Conservation (phyloP, 2,888 invertebrate species). For the Thymelicus acteon region DNA sequence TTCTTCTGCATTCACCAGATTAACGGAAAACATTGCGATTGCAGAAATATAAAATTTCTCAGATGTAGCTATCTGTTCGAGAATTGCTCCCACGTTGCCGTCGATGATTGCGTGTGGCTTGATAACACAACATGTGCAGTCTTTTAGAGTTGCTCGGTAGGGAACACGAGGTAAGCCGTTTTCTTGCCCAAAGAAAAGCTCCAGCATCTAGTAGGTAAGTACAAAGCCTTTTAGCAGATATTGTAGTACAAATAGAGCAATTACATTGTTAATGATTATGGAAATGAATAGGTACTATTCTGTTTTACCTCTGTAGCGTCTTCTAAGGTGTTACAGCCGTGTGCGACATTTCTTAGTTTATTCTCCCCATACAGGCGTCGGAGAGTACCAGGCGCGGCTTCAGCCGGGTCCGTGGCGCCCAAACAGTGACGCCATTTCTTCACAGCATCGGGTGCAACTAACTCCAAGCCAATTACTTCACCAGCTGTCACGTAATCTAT, state of each 20-base stretch:
- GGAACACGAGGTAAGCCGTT: constrained; percentile 62
- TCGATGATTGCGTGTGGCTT: constrained; percentile 95
- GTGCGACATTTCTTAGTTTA: constrained; percentile 87
- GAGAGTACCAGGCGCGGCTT: constrained; percentile 86
- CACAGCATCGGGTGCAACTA: constrained; percentile 89
- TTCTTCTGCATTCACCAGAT: constrained; percentile 92
- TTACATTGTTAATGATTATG: too few relatives aligned
- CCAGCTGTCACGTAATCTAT: constrained; percentile 89
- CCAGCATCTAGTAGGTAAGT: constrained; percentile 59
- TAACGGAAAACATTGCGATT: constrained; percentile 91
- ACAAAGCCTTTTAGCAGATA: not conserved
- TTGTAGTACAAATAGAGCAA: not conserved
- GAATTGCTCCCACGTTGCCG: constrained; percentile 89
- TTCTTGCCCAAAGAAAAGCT: constrained; percentile 68
- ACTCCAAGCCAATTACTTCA: constrained; percentile 89
- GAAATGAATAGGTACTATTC: not conserved
- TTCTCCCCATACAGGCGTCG: constrained; percentile 88
- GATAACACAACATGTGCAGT: constrained; percentile 92
- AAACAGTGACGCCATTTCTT: constrained; percentile 86
- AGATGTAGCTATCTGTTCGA: constrained; percentile 88
- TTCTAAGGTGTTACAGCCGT: constrained; percentile 87
- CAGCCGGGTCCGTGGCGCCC: constrained; percentile 86
- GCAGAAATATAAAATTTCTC: constrained; percentile 91
- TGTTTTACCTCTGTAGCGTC: constrained; percentile 76
- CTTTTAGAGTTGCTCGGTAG: constrained; percentile 83